These are phyloP conservation scores for Campylomormyrus tamandua DNA, from an alignment of 2,113 vertebrate species.

Conservation along the genomic window DNA sequence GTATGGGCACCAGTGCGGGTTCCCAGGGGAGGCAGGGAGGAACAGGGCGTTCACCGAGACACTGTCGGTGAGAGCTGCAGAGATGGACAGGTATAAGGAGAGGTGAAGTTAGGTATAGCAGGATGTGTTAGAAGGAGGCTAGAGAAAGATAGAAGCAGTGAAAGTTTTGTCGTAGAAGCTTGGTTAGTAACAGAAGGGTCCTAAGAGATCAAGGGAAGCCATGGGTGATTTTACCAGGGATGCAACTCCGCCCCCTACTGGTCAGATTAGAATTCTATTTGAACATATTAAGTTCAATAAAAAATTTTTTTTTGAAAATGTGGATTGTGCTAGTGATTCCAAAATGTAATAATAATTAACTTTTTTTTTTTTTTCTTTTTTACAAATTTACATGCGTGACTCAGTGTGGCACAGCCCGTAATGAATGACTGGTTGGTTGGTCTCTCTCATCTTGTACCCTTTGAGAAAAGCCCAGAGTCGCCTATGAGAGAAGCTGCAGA, in stretches of 20 bases:
- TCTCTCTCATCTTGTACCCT: neutral
- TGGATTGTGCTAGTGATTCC: neutral
- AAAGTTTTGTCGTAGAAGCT: neutral
- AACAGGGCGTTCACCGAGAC: conserved; percentile 47
- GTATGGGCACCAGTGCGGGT: conserved; percentile 22
- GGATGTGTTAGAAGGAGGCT: neutral
- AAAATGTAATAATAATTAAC: neutral
- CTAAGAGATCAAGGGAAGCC: neutral
- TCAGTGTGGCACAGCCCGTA: neutral
- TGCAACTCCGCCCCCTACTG: neutral
- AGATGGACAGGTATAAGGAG: neutral
- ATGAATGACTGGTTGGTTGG: neutral
- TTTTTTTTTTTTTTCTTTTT: neutral
- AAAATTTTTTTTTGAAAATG: neutral
- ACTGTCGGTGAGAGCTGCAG: conserved; percentile 51
- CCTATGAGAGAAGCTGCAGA: neutral
- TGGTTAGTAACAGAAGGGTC: neutral
- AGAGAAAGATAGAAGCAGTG: neutral
- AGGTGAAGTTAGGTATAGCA: neutral
- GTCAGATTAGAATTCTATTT: neutral
- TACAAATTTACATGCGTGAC: neutral
- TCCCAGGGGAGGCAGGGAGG: conserved; percentile 41
- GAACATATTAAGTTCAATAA: neutral
- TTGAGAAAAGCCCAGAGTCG: neutral
- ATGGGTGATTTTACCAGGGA: neutral